phyloP scores from a whole-genome alignment of 2,888 invertebrate genomes.

The Dugesia japonica region DNA sequence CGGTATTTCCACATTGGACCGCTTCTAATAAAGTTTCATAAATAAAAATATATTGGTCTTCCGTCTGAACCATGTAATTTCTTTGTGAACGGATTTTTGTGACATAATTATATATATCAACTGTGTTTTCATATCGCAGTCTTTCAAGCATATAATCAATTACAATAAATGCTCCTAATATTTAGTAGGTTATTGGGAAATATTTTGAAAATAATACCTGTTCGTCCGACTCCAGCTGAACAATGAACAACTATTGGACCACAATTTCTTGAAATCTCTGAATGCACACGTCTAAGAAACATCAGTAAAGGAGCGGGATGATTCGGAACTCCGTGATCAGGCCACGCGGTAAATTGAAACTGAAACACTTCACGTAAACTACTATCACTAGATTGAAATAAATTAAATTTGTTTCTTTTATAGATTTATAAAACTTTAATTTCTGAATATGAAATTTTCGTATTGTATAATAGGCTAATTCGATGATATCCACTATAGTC shows the following conservation, averaged over 20 bases:
- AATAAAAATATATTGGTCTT: slow-evolving; percentile 97
- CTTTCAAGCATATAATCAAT: slow-evolving; percentile 97
- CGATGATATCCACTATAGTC: slow-evolving; percentile 79
- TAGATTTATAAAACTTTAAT: background rate
- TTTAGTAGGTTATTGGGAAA: background rate
- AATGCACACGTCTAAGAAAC: slow-evolving; percentile 71
- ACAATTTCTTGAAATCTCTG: slow-evolving; percentile 62
- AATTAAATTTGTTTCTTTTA: background rate
- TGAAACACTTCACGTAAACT: slow-evolving; percentile 73
- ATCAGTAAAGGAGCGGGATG: slow-evolving; percentile 94
- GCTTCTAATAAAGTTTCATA: slow-evolving; percentile 91
- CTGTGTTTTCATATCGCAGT: slow-evolving; percentile 85
- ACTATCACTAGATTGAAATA: background rate
- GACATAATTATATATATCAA: slow-evolving; percentile 96
- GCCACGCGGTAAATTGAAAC: slow-evolving; percentile 97
- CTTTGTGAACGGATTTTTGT: slow-evolving; percentile 88
- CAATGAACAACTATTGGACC: slow-evolving; percentile 89
- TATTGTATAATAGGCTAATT: slow-evolving; percentile 90
- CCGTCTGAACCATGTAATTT: slow-evolving; percentile 95
- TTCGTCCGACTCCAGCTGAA: slow-evolving; percentile 70
- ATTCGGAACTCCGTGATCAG: slow-evolving; percentile 92
- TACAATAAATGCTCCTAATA: slow-evolving; percentile 67
- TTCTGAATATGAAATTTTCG: slow-evolving; percentile 58
- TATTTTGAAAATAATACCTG: slow-evolving; percentile 52
- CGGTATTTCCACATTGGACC: slow-evolving; percentile 83